Base-by-base conservation (phyloP, 2,113 vertebrate species). In the Hiodon tergisus region DNA sequence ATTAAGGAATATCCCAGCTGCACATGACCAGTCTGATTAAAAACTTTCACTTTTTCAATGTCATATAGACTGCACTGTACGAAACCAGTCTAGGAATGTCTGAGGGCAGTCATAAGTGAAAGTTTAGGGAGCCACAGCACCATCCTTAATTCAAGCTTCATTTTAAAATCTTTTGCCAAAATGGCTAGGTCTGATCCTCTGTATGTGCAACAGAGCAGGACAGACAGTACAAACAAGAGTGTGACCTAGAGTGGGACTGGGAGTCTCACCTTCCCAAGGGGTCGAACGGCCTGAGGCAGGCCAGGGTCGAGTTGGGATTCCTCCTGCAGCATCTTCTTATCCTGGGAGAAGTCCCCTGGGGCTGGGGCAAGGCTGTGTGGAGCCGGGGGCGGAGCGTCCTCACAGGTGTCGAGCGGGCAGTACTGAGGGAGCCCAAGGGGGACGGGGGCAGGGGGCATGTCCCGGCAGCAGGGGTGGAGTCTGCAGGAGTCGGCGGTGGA, bases 221-320 rank as follows among this genome's bases (percentile, higher is more conserved):
- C 31, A 31, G 31, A 31, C 31, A 31, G 31, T 31, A 31, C 2
- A 31, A 31, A 31, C 31, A 31, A 31, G 31, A 31, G 31, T 31
- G 31, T 31, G 31, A 31, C 31, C 31, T 31, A 7, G 5, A 3
- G 48, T 8, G 66, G 52, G 16, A 1, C 31, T 7, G 8, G 31
- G 17, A 11, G 3, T 14, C 86, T 90, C 84, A 98, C 97, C 94
- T 97, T 99, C 69, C 93, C 92, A 77, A 94, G 91, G 6, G 93
- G 89, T 61, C 95, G 90, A 11, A 92, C 85, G 67, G 90, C 92
- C 80, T 92, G 93, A 71, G 93, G 92, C 70, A 96, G 90, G 70
- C 87, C 84, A 17, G 91, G 82, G 91, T 90, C 77, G 81, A 9
- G 76, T 87, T 86, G 87, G 13, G 85, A 76, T 0, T 84, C 87